Conservation (phyloP, 2,888 invertebrate genomes). For the Eledone cirrhosa region DNA sequence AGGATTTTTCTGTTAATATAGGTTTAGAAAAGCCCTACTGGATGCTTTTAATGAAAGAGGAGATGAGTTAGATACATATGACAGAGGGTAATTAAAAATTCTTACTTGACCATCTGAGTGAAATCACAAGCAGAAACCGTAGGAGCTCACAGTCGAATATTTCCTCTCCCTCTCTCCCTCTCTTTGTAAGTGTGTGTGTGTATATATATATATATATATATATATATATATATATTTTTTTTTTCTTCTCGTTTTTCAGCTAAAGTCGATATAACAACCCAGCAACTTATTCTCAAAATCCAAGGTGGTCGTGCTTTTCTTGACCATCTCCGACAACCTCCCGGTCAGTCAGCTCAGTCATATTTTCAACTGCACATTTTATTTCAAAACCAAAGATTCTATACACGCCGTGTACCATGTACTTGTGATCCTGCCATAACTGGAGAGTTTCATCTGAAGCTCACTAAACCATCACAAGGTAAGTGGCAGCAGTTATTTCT, state of each 20-base stretch:
- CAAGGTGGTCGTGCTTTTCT: constrained; percentile 64
- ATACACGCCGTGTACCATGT: constrained; percentile 61
- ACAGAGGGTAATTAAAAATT: too few species aligned
- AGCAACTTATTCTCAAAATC: constrained; percentile 62
- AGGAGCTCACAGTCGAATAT: too few species aligned
- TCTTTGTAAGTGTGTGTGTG: too few species aligned
- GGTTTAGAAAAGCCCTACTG: too few species aligned
- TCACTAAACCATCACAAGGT: not conserved
- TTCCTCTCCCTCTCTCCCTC: too few species aligned
- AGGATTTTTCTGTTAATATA: too few species aligned
- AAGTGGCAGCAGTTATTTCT: not conserved
- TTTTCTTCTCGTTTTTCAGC: constrained; percentile 51
- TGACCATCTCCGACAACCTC: constrained; percentile 61
- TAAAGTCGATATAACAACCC: constrained; percentile 61
- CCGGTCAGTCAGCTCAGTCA: constrained; percentile 55
- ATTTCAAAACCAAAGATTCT: constrained; percentile 65
- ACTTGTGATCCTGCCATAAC: constrained; percentile 65
- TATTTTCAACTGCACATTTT: constrained; percentile 62
- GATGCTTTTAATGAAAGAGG: too few species aligned
- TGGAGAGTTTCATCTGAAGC: constrained; percentile 56
- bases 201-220: too few species aligned
- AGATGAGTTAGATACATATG: too few species aligned
- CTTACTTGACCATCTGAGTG: too few species aligned
- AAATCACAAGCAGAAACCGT: too few species aligned
- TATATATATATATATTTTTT: too few species aligned